phyloP scores from a whole-genome alignment of 1,140 invertebrate genomes.

The Oreohelix idahoensis region DNA sequence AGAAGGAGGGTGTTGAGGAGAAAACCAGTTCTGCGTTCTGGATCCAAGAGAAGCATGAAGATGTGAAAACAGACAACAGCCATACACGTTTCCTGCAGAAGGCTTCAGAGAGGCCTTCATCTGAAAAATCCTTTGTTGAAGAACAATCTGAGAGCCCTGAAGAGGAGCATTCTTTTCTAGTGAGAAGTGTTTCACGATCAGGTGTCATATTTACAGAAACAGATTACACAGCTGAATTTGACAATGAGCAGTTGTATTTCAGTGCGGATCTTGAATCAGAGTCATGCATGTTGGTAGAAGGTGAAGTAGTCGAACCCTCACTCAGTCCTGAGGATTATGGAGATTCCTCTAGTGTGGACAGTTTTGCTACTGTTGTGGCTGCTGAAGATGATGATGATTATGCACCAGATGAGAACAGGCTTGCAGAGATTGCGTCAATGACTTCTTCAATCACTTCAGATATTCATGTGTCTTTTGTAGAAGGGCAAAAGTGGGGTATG shows the following conservation, averaged over 20 bases:
- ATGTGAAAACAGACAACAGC: not conserved
- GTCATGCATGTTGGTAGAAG: not conserved
- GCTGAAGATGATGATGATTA: conserved; percentile 82
- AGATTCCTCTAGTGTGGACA: conserved; percentile 88
- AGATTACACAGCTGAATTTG: not conserved
- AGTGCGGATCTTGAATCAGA: not conserved
- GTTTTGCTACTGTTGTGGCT: conserved; percentile 80
- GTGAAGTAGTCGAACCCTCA: conserved; percentile 33
- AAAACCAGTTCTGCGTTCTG: not conserved
- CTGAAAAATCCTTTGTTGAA: not conserved
- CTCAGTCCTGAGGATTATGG: not conserved
- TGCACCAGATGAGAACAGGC: conserved; percentile 78
- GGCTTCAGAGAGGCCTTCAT: not conserved
- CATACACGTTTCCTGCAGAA: not conserved
- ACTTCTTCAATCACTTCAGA: conserved; percentile 73
- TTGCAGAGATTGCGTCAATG: conserved; percentile 70
- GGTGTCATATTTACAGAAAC: not conserved
- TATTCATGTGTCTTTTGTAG: conserved; percentile 58
- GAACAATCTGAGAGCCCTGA: not conserved
- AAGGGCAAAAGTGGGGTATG: conserved; percentile 19
- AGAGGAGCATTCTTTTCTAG: not conserved
- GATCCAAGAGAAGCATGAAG: not conserved
- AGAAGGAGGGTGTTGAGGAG: not conserved
- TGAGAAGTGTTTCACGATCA: conserved; percentile 26
- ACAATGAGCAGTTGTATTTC: not conserved